Evolutionary conservation across 2,888 invertebrate genomes (phyloP).

Genomic region (Cepaea hortensis): DNA sequence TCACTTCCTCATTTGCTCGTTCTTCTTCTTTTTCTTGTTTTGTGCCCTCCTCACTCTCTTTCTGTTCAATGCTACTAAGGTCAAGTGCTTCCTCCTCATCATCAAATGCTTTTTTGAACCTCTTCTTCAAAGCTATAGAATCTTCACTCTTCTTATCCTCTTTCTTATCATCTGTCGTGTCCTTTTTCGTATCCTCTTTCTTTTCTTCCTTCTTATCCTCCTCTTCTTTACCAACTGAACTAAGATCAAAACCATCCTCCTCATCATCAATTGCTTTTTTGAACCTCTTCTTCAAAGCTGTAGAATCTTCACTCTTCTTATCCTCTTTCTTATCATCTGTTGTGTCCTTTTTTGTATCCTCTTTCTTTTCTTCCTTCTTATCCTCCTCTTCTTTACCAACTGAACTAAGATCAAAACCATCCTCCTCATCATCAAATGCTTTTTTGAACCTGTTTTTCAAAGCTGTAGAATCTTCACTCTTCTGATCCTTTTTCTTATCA

Average conservation of each 20-base stretch:
- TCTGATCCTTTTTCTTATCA: constrained; percentile 1
- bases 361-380: not conserved
- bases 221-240: constrained; percentile 19
- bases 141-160: constrained; percentile 30
- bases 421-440: constrained; percentile 48
- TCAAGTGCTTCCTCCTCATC: constrained; percentile 44
- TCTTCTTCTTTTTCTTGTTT: constrained; percentile 8
- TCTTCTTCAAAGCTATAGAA: constrained; percentile 27
- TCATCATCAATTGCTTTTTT: constrained; percentile 47
- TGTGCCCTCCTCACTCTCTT: not conserved
- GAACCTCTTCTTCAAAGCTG: constrained; percentile 35
- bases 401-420: constrained; percentile 35
- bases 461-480: constrained; percentile 41
- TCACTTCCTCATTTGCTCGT: not conserved
- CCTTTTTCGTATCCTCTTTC: constrained; percentile 8
- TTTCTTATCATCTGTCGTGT: not conserved
- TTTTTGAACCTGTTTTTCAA: constrained; percentile 47
- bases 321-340: not conserved
- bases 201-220: not conserved
- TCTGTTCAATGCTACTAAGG: not conserved
- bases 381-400: constrained; percentile 24
- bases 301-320: constrained; percentile 33
- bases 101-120: constrained; percentile 41
- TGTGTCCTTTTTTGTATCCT: not conserved
- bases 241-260: constrained; percentile 44